Percentiles rank a stretch among this genome's conserved stretches.
Conservation (phyloP, 2,888 invertebrate species). For the Machimus atricapillus region DNA sequence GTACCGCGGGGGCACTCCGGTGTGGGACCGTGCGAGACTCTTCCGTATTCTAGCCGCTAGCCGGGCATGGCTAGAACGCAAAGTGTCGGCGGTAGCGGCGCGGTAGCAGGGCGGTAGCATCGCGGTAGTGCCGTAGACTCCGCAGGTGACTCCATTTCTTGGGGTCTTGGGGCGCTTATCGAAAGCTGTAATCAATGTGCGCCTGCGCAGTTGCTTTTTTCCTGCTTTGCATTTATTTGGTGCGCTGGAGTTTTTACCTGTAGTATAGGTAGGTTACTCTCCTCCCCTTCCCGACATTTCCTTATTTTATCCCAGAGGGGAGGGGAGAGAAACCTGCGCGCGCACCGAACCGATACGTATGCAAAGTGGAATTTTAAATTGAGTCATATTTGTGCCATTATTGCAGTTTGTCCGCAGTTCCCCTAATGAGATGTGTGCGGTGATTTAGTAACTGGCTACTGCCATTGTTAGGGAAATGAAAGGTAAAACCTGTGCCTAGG, state of each 20-base stretch:
- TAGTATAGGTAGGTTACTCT: no score
- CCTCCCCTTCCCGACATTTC: neutral
- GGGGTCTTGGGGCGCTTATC: constrained; percentile 30
- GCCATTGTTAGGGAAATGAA: constrained; percentile 39
- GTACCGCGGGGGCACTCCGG: neutral
- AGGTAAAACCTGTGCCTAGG: constrained; percentile 31
- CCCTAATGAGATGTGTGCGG: constrained; percentile 39
- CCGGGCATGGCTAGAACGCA: neutral
- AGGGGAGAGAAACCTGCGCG: neutral
- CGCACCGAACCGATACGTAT: neutral
- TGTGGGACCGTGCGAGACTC: neutral
- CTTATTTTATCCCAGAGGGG: neutral
- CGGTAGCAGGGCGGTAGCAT: no score
- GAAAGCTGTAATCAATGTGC: constrained; percentile 28
- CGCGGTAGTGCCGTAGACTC: neutral
- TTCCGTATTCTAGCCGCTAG: constrained; percentile 25
- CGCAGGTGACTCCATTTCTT: constrained; percentile 6
- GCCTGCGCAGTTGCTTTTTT: constrained; percentile 27
- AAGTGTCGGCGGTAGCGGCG: neutral
- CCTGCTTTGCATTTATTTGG: constrained; percentile 1
- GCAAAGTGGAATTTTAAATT: constrained; percentile 40
- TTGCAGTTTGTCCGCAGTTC: neutral
- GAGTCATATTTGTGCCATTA: constrained; percentile 40
- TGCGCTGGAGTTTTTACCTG: neutral
- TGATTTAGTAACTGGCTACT: constrained; percentile 40